Base-by-base conservation (phyloP, 2,113 vertebrate species). In the Gyps fulvus region DNA sequence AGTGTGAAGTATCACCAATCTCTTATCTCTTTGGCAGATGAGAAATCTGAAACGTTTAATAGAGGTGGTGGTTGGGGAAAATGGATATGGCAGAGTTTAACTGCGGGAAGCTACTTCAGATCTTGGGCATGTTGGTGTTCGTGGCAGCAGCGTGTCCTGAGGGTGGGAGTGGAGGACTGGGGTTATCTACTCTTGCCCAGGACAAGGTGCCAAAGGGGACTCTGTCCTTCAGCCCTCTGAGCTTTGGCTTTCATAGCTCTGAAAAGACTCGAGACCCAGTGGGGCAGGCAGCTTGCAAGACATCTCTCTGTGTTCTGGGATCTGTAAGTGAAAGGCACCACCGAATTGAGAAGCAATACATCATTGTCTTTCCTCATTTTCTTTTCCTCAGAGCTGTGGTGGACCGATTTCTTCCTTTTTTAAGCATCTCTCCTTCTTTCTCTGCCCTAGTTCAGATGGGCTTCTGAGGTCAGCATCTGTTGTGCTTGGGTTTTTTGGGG, bases 231-330 rank as follows among this genome's bases (percentile, higher is more conserved):
- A 80, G 38, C 47, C 23, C 66, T n/a, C 61, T 5, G 38, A 65
- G 38, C n/a, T 62, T 40, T 43, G 72, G 19, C 55, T 69, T 47
- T 83, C 43, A 29, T 10, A 10, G 47, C 54, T 58, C 54, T 59
- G 77, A 13, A 77, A 49, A 49, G 15, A 34, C 61, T 59, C 0
- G 0, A 62, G 72, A 18, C 6, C 29, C 65, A 1, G 1, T 14
- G 45, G 82, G 83, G 52, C 70, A 26, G 38, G 49, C 1, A 0
- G 38, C 78, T 29, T 10, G 34, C 0, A 17, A 77, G 77, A 32
- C 6, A 0, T 13, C 2, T 10, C 65, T 50, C 86, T 82, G 42
- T 78, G 70, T 59, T 58, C 25, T 34, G 80, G 45, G 78, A 4
- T 50, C 50, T 12, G 1, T 21, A 10, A 31, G n/a, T 3, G 70